Evolutionary conservation across 2,797 vertebrate genomes (phyloP), one percentile per base, ranked within the genome.

Genomic region (Telmatherina bonti): DNA sequence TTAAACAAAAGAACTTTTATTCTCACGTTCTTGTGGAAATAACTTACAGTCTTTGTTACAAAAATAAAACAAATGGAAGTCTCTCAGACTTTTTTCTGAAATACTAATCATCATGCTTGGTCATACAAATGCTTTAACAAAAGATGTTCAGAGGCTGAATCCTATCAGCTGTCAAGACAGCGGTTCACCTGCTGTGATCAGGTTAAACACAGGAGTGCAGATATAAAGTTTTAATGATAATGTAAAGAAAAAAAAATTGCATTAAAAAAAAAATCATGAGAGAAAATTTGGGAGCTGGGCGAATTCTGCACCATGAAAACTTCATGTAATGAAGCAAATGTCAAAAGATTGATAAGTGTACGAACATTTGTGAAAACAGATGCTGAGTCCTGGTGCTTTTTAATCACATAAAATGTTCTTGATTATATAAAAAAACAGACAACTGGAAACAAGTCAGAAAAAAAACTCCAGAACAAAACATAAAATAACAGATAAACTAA

Each of bases 1-100:
- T 78, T 87, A 88, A 91, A 93, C 91, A 93, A 93, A 93, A 89
- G 52, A n/a, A 20, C 26, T 69, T 94, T 93, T 93, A 94, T 94
- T 94, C 72, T 92, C 71, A 90, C 64, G 65, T 78, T 78, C 72
- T 88, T 52, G 60, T 91, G 89, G 90, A 92, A 87, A 94, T 91
- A 92, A 92, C 84, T 93, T 91, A 93, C 87, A 89, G 56, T 76
- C 54, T 85, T 73, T 78, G 58, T 86, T 88, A 85, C 45, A 89
- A 90, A 89, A 90, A 84, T 84, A 84, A 87, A 83, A 61, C 26
- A 20, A 29, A 27, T 26, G 8, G 16, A 27, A 29, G 64, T 63
- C 62, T n/a, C 0, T 41, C 65, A 22, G 54, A 49, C 33, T 58
- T 62, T 65, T 69, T 20, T 10, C 56, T 11, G 2, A 79, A 70